Percentiles rank a stretch among this genome's conserved stretches.
Evolutionary conservation across 1,140 invertebrate species (phyloP).

Genomic region (Drosophila azteca): DNA sequence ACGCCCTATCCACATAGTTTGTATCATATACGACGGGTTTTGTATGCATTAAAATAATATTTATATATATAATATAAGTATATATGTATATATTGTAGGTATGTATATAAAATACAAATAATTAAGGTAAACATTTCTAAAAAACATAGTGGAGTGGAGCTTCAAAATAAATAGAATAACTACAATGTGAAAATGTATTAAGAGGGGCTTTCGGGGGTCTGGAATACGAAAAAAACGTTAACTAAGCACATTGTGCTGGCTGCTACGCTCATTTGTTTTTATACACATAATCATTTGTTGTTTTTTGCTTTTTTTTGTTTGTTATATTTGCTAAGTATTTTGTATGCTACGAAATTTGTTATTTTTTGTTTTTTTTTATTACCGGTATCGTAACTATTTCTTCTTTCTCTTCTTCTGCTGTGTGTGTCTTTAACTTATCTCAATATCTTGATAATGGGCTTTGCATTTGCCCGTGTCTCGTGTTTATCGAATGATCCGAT

Average conservation of each 20-base stretch:
- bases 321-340: constrained; percentile 66
- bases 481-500: constrained; percentile 25
- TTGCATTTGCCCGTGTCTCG: constrained; percentile 21
- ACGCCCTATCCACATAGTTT: constrained; percentile 58
- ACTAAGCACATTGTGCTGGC: constrained; percentile 73
- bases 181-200: constrained; percentile 37
- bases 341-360: constrained; percentile 39
- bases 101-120: constrained; percentile 65
- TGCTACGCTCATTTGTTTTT: constrained; percentile 64
- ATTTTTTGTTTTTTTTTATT: constrained; percentile 30
- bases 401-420: constrained; percentile 21
- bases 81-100: constrained; percentile 43
- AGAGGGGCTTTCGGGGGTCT: background rate
- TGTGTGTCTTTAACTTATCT: constrained; percentile 43
- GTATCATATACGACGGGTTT: constrained; percentile 48
- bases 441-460: constrained; percentile 24
- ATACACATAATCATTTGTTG: constrained; percentile 60
- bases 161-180: constrained; percentile 64
- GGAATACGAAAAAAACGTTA: constrained; percentile 51
- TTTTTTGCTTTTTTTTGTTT: background rate
- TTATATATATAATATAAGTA: constrained; percentile 34
- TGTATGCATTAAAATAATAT: constrained; percentile 52
- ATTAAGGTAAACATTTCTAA: constrained; percentile 49
- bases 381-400: constrained; percentile 18
- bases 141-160: constrained; percentile 66